These are phyloP conservation scores for Pomatorhinus ruficollis DNA, from an alignment of 2,113 vertebrate genomes.

Conservation along the genomic window DNA sequence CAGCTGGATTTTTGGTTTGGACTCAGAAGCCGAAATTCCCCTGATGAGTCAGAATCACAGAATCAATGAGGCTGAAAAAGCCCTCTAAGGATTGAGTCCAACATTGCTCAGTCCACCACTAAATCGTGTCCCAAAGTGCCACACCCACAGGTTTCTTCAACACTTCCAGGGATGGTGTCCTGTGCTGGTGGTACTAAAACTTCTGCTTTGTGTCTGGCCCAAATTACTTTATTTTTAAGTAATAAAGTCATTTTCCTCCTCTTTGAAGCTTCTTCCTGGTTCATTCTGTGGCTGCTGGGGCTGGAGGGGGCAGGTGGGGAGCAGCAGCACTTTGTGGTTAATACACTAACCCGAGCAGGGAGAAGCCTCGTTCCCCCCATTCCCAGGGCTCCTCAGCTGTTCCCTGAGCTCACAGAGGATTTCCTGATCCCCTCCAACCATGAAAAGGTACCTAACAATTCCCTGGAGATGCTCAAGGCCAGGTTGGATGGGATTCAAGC, in stretches of 20 bases:
- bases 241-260: not conserved
- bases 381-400: not conserved
- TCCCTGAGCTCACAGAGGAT: not conserved
- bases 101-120: not conserved
- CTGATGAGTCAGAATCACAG: not conserved
- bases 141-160: accelerated
- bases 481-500: not conserved
- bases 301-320: not conserved
- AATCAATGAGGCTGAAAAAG: not conserved
- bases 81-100: not conserved
- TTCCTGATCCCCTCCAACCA: not conserved
- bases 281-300: not conserved
- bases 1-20: not conserved
- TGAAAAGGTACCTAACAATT: accelerated
- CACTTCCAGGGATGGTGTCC: not conserved
- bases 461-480: not conserved
- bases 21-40: not conserved
- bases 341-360: accelerated
- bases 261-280: not conserved
- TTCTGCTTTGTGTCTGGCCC: not conserved
- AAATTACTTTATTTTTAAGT: no score
- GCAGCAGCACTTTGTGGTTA: not conserved
- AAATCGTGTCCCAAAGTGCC: not conserved
- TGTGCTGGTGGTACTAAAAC: not conserved
- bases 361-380: not conserved